These are phyloP conservation scores for Hetaerina titia DNA, from an alignment of 2,888 invertebrate species.

Conservation along the genomic window DNA sequence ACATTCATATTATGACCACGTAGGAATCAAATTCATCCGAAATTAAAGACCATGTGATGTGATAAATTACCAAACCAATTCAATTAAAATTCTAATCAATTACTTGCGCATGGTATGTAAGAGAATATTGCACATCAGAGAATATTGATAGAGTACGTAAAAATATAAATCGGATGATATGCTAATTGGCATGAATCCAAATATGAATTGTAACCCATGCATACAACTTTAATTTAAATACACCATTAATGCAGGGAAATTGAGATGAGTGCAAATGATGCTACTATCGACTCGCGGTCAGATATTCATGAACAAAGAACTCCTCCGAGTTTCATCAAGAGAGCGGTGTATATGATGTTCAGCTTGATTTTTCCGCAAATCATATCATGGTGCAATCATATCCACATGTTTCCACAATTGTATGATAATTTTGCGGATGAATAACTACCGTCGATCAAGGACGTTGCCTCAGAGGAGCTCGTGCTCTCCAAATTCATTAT, in stretches of 20 bases:
- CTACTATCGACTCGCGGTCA: not conserved
- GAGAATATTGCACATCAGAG: no score
- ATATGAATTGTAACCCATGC: not conserved
- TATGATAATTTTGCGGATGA: not conserved
- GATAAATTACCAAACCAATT: no score
- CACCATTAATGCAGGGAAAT: not conserved
- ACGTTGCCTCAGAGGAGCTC: not conserved
- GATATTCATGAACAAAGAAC: not conserved
- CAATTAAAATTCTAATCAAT: no score
- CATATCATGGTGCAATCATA: not conserved
- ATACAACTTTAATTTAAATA: not conserved
- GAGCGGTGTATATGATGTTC: not conserved
- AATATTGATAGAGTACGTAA: no score
- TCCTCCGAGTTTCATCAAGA: not conserved
- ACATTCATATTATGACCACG: no score
- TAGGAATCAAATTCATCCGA: no score
- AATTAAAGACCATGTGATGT: no score
- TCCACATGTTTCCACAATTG: not conserved
- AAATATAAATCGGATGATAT: not conserved
- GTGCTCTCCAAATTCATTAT: not conserved
- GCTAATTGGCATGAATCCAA: not conserved
- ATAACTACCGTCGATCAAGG: not conserved
- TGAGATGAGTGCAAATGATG: not conserved
- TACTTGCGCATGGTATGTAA: no score
- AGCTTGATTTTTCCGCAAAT: not conserved